Evolutionary conservation across 2,888 invertebrate species (phyloP).

Genomic region (Magallana nippona): DNA sequence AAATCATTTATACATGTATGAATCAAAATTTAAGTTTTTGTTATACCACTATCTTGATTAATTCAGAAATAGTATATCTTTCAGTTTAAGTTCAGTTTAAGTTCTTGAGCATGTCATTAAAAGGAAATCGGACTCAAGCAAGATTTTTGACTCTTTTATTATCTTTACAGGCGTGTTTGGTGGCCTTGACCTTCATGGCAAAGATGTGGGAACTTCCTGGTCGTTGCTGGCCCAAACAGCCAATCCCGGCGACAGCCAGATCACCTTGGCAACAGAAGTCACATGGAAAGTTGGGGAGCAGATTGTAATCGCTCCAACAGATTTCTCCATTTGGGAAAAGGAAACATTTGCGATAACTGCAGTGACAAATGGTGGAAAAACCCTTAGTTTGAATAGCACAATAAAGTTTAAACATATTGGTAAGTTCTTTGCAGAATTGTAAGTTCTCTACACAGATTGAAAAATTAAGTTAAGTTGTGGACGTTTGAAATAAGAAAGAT

Average conservation of each 20-base stretch:
- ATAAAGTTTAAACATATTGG: constrained; percentile 69
- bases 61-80: no score
- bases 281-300: constrained; percentile 69
- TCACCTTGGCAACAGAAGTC: constrained; percentile 64
- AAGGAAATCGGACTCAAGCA: no score
- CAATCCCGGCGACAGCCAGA: constrained; percentile 57
- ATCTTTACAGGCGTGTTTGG: constrained; percentile 69
- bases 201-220: constrained; percentile 66
- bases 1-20: no score
- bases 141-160: no score
- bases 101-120: no score
- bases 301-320: constrained; percentile 72
- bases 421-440: constrained; percentile 47
- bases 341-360: constrained; percentile 69
- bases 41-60: no score
- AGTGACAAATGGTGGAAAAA: constrained; percentile 58
- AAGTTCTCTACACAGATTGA: no score
- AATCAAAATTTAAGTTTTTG: no score
- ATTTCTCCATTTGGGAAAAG: constrained; percentile 69
- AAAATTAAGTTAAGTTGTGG: no score
- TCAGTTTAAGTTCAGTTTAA: no score
- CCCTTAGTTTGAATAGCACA: constrained; percentile 67
- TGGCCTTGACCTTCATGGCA: constrained; percentile 76
- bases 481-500: no score
- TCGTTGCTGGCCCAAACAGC: constrained; percentile 67